A percentile compares a stretch with the other conserved stretches of the same genome.
Conservation (phyloP, 2,113 vertebrate species). For the Chunga burmeisteri region DNA sequence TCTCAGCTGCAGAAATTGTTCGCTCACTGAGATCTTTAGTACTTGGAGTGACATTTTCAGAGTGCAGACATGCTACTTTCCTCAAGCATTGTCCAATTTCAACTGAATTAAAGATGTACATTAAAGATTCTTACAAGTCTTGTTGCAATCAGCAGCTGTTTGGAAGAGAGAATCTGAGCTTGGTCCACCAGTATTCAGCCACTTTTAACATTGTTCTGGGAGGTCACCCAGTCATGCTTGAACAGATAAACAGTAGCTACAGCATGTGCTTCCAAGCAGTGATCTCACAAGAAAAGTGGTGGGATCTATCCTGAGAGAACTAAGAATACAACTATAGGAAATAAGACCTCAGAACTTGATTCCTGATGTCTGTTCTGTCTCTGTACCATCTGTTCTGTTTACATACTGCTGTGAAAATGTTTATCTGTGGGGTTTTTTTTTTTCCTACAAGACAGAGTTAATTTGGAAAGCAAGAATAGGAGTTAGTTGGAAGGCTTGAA, state of each 20-base stretch:
- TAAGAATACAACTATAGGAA: background rate
- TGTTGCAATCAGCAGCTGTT: background rate
- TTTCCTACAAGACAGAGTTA: background rate
- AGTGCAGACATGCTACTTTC: background rate
- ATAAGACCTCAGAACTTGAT: background rate
- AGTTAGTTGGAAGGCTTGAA: background rate
- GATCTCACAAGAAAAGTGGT: background rate
- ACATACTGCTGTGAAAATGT: background rate
- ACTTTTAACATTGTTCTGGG: background rate
- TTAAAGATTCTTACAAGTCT: background rate
- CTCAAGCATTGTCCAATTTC: background rate
- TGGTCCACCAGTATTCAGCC: background rate
- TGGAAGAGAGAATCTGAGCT: background rate
- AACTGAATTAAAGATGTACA: background rate
- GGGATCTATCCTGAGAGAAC: background rate
- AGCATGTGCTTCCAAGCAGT: background rate
- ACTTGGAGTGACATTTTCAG: background rate
- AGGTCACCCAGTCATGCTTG: background rate
- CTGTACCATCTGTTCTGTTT: background rate
- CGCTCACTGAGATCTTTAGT: background rate
- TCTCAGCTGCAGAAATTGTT: background rate
- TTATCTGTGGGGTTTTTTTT: background rate
- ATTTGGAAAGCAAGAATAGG: background rate
- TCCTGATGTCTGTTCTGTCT: background rate
- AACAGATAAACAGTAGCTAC: background rate